phyloP scores from a whole-genome alignment of 2,113 vertebrate species.

The Anhinga rufa region DNA sequence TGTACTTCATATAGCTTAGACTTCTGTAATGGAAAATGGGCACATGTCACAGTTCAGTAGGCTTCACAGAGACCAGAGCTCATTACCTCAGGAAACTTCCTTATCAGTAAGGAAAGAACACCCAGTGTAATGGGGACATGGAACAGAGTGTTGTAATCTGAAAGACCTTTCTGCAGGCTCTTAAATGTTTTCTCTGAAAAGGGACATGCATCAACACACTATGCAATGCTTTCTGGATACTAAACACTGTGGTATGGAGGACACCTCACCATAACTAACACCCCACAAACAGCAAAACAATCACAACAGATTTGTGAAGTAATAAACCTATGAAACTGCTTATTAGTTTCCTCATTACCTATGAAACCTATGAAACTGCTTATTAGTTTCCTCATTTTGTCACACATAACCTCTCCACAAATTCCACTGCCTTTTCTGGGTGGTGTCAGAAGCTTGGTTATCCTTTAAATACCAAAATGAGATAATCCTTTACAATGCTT shows the following conservation, averaged over 20 bases:
- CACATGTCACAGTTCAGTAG: neutral
- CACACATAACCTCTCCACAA: neutral
- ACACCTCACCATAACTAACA: neutral
- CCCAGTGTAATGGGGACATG: neutral
- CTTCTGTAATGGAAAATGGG: neutral
- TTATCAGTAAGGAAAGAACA: neutral
- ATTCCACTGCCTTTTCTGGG: neutral
- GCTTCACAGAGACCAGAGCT: neutral
- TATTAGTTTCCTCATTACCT: neutral
- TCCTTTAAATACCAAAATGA: neutral
- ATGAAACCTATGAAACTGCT: neutral
- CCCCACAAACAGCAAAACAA: neutral
- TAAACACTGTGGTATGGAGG: neutral
- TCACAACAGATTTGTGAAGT: neutral
- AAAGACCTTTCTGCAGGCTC: neutral
- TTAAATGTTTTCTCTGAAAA: neutral
- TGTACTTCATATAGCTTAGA: too few relatives aligned
- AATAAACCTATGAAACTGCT: neutral
- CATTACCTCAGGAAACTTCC: neutral
- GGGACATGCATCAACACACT: neutral
- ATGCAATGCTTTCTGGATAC: neutral
- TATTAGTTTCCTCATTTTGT: neutral
- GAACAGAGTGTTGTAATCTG: neutral
- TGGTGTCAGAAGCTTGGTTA: neutral
- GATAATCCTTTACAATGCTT: neutral